A percentile compares a stretch with the other conserved stretches of the same genome.
Evolutionary conservation across 30 jellyfish, hydroid and myxozoan genomes (phyloP).

Genomic region (Aurelia aurita complex sp. Pacific): DNA sequence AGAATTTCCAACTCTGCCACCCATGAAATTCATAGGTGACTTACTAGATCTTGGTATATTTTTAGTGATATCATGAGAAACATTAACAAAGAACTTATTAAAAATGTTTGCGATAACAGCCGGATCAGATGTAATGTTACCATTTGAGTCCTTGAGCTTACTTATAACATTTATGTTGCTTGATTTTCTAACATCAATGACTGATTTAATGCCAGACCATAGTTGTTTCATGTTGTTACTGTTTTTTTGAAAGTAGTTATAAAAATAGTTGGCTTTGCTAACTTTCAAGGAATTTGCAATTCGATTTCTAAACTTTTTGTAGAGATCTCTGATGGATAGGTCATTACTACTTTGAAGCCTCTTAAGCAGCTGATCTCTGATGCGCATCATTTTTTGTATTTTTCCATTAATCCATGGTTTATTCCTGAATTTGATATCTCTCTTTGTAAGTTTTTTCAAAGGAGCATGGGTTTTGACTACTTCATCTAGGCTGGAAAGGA

Average conservation of each 20-base stretch:
- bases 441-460: constrained; percentile 38
- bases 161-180: not conserved
- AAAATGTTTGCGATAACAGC: constrained; percentile 9
- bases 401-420: constrained; percentile 70
- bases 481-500: constrained; percentile 21
- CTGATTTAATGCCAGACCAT: not conserved
- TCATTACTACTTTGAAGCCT: not conserved
- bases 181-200: not conserved
- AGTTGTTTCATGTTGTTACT: not conserved
- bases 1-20: too few relatives aligned
- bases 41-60: too few relatives aligned
- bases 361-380: constrained; percentile 49
- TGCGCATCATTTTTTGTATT: constrained; percentile 57
- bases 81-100: not conserved
- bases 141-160: not conserved
- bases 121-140: constrained; percentile 8
- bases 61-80: too few relatives aligned
- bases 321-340: too few relatives aligned
- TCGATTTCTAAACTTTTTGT: not conserved
- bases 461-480: constrained; percentile 64
- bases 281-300: not conserved
- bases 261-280: not conserved
- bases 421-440: constrained; percentile 48
- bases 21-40: too few relatives aligned
- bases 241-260: not conserved